Base-by-base conservation (phyloP, 2,888 invertebrate genomes). In the Eupithecia pulchellata region DNA sequence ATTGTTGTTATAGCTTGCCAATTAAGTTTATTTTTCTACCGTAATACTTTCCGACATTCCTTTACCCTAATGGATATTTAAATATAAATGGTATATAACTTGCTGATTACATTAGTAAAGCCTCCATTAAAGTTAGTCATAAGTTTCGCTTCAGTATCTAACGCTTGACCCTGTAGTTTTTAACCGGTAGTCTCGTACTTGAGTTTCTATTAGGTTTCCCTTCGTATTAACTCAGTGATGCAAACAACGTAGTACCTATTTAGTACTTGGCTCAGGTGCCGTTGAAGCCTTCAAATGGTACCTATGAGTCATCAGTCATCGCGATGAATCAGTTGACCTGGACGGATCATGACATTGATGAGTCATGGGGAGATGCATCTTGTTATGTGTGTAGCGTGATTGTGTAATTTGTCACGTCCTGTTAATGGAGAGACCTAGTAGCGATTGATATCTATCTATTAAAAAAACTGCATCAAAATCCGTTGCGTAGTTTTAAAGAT, bases 261-360 rank as follows among this genome's bases (percentile, higher is more conserved):
- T 74, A 58, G 78, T 78, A 74, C 52, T 58, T 64, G 71, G 61
- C 71, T 65, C 61, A 64, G 73, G 76, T 76, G 68, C 75, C 76
- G 57, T 74, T 42, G 69, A 72, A 77, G 72, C 76, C 76, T 75
- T 76, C 74, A 63, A 74, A 69, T 69, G 57, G 63, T 57, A 65
- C 65, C 52, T 55, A 75, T 77, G 78, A 78, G 73, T 79, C 79
- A 79, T 74, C 67, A n/a, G 55, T 79, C 79, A 79, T 73, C 67
- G 17, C 58, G 63, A 66, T 79, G 78, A 79, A 60, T 79, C 75
- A 74, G 61, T 65, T 75, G 75, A 71, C 72, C 74, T 58, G 68
- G 61, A 71, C 69, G 55, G 61, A 65, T 74, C 71, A 68, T 71
- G 64, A 71, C 66, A 72, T 58, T 60, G 64, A 61, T 77, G 78